Evolutionary conservation across 2,888 invertebrate genomes (phyloP), one percentile per base, ranked within the genome.

Genomic region (Dasypogon diadema): DNA sequence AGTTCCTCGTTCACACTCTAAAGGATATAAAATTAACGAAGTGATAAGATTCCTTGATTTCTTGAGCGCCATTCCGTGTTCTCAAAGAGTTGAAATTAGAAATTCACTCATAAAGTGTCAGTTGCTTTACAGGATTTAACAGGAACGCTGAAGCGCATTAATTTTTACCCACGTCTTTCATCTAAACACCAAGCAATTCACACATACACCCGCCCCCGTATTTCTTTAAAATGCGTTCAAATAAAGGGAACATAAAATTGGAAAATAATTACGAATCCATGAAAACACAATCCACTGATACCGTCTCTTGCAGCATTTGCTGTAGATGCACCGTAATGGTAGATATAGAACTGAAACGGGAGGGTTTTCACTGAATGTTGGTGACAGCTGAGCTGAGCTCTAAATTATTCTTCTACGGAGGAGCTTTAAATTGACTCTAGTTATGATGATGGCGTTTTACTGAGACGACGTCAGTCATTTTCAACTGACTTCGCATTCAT

Each of bases 191-290:
- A 30, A 30, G n/a, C n/a, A n/a, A n/a, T n/a, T 10, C 1, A 30
- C 34, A 26, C 58, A 8, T 1, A 26, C 58, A 58, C 34, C 60
- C 12, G 12, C 22, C 4, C 2, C 12, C 37, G 18, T 0, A 21
- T 0, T 21, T 34, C 60, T 34, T 34, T 2, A 26, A 24, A 16
- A 34, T 5, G 16, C 34, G 21, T 60, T 34, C 18, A 42, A 4
- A n/a, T n/a, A n/a, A 14, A 42, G 10, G 37, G 70, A 70, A 30
- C 12, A 37, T 51, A 30, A 70, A 70, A 70, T 70, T 54, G 70
- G 54, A 70, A 70, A 70, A 54, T 70, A 70, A 68, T 68, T 68
- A 51, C 51, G 68, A 68, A 10, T 68, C 68, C 37, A 18, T 72
- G 56, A 37, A 55, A 30, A 56, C 14, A 42, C 55, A 72, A 72